These are phyloP conservation scores for Ips nitidus DNA, from an alignment of 1,140 invertebrate genomes.

Conservation along the genomic window DNA sequence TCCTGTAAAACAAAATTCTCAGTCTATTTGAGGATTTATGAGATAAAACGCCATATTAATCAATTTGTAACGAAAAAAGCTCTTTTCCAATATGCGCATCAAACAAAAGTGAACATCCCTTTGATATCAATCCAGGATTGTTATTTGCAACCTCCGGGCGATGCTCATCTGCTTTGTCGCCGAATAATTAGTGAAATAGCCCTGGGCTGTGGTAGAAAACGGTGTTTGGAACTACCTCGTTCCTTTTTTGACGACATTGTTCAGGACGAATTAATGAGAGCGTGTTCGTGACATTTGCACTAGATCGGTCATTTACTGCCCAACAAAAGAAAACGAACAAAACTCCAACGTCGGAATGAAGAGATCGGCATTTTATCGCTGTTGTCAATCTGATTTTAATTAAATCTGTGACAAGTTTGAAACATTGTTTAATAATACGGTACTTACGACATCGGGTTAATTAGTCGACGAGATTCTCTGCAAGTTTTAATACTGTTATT, in stretches of 20 bases:
- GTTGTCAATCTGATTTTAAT: slow-evolving; percentile 27
- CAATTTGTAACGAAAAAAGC: no score
- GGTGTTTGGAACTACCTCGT: not conserved
- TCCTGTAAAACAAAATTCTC: no score
- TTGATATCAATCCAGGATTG: slow-evolving; percentile 6
- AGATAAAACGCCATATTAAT: no score
- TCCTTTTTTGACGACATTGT: not conserved
- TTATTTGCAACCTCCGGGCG: slow-evolving; percentile 13
- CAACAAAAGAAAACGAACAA: slow-evolving; percentile 13
- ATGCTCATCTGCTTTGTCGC: slow-evolving; percentile 10
- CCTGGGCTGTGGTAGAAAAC: slow-evolving; percentile 5
- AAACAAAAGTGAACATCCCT: not conserved
- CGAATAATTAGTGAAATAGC: slow-evolving; percentile 10
- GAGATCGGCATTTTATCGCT: slow-evolving; percentile 20
- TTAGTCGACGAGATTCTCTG: not conserved
- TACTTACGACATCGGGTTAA: slow-evolving; percentile 12
- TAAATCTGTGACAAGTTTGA: slow-evolving; percentile 25
- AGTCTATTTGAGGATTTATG: no score
- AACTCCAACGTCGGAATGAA: slow-evolving; percentile 1
- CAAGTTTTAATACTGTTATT: no score
- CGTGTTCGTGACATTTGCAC: not conserved
- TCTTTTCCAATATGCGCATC: not conserved
- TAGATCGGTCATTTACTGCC: slow-evolving; percentile 1
- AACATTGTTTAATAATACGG: slow-evolving; percentile 27
- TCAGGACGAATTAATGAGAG: no score